A percentile compares a stretch with the other conserved stretches of the same genome.
Evolutionary conservation across 2,113 vertebrate species (phyloP).

Genomic region (Anhinga anhinga): DNA sequence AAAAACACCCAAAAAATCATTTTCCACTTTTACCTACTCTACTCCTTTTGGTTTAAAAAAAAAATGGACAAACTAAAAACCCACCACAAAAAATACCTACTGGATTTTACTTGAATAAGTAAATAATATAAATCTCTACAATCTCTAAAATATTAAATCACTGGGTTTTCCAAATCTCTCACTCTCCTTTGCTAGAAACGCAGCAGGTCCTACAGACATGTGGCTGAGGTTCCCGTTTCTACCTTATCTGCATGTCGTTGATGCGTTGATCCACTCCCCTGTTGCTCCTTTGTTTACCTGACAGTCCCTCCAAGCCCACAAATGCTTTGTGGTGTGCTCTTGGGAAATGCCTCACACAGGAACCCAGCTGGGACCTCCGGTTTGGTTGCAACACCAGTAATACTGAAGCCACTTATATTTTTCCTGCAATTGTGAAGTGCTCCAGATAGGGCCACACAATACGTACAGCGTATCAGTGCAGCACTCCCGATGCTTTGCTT

Average conservation of each 20-base stretch:
- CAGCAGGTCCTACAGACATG: background rate
- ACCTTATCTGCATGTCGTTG: background rate
- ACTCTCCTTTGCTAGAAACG: background rate
- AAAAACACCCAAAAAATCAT: background rate
- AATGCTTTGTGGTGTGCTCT: background rate
- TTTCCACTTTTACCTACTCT: background rate
- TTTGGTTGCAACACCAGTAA: background rate
- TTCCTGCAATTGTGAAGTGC: background rate
- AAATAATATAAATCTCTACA: background rate
- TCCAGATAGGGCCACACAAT: background rate
- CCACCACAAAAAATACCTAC: background rate
- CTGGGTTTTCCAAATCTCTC: background rate
- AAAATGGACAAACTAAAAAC: background rate
- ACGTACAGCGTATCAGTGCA: background rate
- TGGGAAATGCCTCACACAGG: background rate
- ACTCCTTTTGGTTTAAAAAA: background rate
- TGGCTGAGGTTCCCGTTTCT: background rate
- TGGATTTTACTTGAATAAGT: background rate
- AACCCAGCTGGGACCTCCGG: background rate
- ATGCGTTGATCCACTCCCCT: background rate
- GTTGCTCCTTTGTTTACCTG: background rate
- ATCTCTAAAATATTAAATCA: background rate
- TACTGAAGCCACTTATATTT: background rate
- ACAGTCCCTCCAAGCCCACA: background rate
- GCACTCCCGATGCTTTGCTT: background rate